Percentiles rank a stretch among this genome's conserved stretches.
These are phyloP conservation scores for Eristalis tenax DNA, from an alignment of 2,888 invertebrate species.

Conservation along the genomic window DNA sequence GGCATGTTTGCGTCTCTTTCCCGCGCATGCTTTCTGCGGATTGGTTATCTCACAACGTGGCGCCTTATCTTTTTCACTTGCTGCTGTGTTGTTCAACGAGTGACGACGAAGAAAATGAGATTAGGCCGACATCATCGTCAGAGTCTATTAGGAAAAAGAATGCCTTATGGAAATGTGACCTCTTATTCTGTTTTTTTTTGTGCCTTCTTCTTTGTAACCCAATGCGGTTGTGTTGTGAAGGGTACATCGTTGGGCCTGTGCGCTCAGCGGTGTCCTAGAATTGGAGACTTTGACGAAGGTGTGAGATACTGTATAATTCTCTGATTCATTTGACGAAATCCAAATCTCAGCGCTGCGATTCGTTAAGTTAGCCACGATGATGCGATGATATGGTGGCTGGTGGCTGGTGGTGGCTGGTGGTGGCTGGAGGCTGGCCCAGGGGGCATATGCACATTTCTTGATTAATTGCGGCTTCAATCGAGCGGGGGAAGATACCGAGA, in stretches of 20 bases:
- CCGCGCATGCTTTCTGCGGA: slow-evolving; percentile 22
- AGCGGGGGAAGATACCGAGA: slow-evolving; percentile 45
- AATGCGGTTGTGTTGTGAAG: slow-evolving; percentile 8
- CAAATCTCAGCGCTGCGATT: slow-evolving; percentile 31
- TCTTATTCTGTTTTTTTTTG: slow-evolving; percentile 6
- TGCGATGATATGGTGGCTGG: neutral
- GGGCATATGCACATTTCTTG: slow-evolving; percentile 37
- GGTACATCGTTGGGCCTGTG: neutral
- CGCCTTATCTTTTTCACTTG: slow-evolving; percentile 70
- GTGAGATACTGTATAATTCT: slow-evolving; percentile 57
- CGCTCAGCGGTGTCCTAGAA: neutral
- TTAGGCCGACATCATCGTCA: slow-evolving; percentile 37
- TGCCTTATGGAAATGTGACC: slow-evolving; percentile 62
- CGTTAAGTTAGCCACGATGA: slow-evolving; percentile 47
- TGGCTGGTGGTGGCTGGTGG: neutral
- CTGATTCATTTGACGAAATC: slow-evolving; percentile 62
- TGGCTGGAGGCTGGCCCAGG: slow-evolving; percentile 3
- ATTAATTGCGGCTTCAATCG: slow-evolving; percentile 53
- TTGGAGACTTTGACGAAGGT: slow-evolving; percentile 43
- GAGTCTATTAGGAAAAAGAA: slow-evolving; percentile 47
- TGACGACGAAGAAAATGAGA: slow-evolving; percentile 56
- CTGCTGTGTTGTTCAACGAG: slow-evolving; percentile 13
- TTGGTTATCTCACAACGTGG: slow-evolving; percentile 67
- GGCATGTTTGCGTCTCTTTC: slow-evolving; percentile 52
- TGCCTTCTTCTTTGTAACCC: slow-evolving; percentile 12